Evolutionary conservation across 2,113 vertebrate species (phyloP).

Genomic region (Phasianus colchicus): DNA sequence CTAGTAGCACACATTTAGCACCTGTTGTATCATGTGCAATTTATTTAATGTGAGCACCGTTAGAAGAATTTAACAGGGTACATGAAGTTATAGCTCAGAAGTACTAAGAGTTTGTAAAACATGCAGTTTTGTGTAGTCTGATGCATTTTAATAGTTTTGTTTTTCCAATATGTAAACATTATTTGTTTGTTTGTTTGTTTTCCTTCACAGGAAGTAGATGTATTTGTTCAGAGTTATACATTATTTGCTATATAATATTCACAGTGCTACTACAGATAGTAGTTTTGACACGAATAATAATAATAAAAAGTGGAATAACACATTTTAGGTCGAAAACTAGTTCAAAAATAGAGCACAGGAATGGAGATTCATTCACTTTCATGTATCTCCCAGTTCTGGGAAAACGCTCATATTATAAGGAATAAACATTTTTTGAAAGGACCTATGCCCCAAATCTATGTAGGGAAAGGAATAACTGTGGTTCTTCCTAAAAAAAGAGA

Average conservation of each 20-base stretch:
- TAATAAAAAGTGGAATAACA: not conserved
- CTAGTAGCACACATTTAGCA: not conserved
- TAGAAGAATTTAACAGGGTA: not conserved
- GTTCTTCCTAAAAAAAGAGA: not conserved
- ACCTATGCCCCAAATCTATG: not conserved
- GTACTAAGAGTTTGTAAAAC: not conserved
- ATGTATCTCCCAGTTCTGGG: not conserved
- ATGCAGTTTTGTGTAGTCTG: not conserved
- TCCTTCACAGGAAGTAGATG: too few species aligned
- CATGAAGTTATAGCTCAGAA: not conserved
- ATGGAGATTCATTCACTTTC: not conserved
- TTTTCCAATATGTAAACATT: not conserved
- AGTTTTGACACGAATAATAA: not conserved
- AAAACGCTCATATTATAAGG: not conserved
- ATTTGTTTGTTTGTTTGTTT: too few species aligned
- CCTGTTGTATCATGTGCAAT: not conserved
- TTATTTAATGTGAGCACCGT: not conserved
- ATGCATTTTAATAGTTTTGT: not conserved
- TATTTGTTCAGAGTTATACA: not conserved
- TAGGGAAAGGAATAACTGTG: not conserved
- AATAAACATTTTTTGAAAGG: not conserved
- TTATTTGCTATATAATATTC: not conserved
- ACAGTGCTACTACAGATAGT: not conserved
- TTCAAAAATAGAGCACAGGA: not conserved
- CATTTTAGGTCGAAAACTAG: not conserved